Evolutionary conservation across 2,113 vertebrate genomes (phyloP).

Genomic region (Sterrhoptilus dennistouni): DNA sequence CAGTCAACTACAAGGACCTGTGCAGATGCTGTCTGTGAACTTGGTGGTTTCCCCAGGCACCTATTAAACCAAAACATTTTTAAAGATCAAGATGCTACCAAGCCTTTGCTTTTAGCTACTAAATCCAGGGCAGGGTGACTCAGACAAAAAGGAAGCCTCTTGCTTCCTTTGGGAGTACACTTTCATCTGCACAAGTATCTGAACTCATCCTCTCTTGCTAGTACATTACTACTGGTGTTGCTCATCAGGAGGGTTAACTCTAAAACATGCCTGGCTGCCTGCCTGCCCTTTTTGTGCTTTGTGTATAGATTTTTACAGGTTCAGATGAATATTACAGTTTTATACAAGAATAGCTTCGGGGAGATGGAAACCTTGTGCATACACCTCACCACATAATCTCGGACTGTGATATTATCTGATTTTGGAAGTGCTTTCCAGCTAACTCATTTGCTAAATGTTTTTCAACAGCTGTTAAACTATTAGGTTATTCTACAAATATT

Average conservation of each 20-base stretch:
- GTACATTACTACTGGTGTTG: not conserved
- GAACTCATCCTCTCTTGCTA: not conserved
- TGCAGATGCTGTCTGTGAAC: not conserved
- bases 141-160: not conserved
- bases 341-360: not conserved
- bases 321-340: not conserved
- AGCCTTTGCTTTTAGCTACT: not conserved
- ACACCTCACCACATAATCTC: not conserved
- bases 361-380: not conserved
- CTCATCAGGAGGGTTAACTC: not conserved
- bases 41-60: not conserved
- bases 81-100: not conserved
- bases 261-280: not conserved
- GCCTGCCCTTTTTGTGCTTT: not conserved
- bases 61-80: not conserved
- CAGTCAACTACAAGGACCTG: not conserved
- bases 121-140: not conserved
- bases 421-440: not conserved
- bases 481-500: conserved; percentile 5
- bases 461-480: conserved; percentile 37
- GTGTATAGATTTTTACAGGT: not conserved
- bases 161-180: not conserved
- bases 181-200: not conserved
- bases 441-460: conserved; percentile 52
- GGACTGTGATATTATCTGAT: conserved; percentile 1